phyloP scores from a whole-genome alignment of 2,113 vertebrate species.

The Myocastor coypus region DNA sequence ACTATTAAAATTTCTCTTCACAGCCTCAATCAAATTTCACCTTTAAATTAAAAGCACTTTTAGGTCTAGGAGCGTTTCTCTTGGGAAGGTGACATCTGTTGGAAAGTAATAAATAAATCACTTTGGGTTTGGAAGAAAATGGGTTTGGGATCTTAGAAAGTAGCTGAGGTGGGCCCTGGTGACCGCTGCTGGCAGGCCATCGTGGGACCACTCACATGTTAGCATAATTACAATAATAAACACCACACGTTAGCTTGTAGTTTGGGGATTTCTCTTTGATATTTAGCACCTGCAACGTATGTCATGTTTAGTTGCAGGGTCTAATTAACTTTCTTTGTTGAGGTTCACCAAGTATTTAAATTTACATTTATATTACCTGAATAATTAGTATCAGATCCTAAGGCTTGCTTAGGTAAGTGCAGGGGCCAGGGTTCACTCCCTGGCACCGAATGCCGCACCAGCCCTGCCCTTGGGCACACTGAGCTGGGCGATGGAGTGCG shows the following conservation, averaged over 20 bases:
- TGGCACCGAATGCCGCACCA: no score
- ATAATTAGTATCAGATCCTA: not conserved
- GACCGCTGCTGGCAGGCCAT: fast-evolving
- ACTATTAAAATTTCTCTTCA: not conserved
- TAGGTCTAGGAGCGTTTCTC: not conserved
- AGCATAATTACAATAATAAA: not conserved
- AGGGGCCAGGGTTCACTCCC: no score
- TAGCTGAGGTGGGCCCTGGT: not conserved
- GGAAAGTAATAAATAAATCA: not conserved
- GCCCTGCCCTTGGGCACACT: no score
- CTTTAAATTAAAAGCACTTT: slow-evolving; percentile 45
- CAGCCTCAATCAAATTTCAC: not conserved
- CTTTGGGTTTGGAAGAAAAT: not conserved
- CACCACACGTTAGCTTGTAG: not conserved
- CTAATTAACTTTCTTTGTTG: not conserved
- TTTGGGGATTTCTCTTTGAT: not conserved
- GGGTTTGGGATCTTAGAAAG: not conserved
- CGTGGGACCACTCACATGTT: not conserved
- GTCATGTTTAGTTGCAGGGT: not conserved
- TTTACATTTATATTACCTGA: slow-evolving; percentile 4
- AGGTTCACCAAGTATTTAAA: not conserved
- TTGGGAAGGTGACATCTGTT: slow-evolving; percentile 7
- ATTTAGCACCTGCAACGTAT: not conserved
- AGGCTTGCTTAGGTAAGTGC: no score
- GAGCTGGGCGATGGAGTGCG: no score